phyloP scores from a whole-genome alignment of 2,888 invertebrate species.

The Rotaria macrura region DNA sequence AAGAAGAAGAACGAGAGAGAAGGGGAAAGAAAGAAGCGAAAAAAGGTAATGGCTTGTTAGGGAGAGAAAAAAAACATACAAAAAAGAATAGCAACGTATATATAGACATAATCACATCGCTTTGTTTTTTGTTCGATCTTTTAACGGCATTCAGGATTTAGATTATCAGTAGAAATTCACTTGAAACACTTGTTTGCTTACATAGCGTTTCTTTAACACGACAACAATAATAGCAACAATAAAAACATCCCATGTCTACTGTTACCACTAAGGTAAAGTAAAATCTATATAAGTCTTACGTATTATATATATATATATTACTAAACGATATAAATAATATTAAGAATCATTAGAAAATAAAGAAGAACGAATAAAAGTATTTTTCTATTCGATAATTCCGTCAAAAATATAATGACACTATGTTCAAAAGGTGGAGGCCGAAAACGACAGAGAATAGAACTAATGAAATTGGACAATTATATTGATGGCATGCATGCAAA shows the following conservation, averaged over 20 bases:
- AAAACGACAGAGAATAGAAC: background rate
- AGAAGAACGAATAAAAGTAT: background rate
- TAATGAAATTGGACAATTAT: background rate
- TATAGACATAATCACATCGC: background rate
- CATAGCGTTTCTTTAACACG: background rate
- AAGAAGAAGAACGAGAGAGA: background rate
- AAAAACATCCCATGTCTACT: background rate
- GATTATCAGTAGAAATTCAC: background rate
- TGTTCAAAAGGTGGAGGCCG: background rate
- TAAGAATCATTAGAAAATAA: background rate
- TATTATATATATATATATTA: no score
- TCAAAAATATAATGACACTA: background rate
- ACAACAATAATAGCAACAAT: background rate
- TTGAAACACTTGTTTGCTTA: background rate
- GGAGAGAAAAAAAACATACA: background rate
- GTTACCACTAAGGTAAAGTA: background rate
- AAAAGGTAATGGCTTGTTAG: background rate
- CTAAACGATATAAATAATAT: background rate
- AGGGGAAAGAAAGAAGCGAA: background rate
- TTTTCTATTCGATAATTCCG: background rate
- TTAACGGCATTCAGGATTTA: background rate
- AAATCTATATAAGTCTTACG: no score
- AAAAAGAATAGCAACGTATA: background rate
- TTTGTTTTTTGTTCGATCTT: background rate
- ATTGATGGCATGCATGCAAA: background rate